Base-by-base conservation (phyloP, 2,888 invertebrate species). In the Chromoteleia sp. region DNA sequence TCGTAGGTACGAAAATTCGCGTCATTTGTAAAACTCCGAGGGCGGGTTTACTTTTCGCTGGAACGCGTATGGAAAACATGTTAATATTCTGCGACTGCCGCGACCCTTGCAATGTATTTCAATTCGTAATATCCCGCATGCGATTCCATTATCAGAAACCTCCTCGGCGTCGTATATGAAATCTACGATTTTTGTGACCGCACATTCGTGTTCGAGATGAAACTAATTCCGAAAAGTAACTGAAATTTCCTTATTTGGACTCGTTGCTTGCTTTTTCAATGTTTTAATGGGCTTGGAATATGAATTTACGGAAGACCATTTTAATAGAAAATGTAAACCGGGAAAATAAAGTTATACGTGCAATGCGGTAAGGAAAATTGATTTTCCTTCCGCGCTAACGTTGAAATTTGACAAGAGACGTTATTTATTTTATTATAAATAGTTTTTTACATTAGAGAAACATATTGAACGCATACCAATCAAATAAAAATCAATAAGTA, bases 21-120 rank as follows among this genome's bases (percentile, higher is more conserved):
- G 45, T 73, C 79, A 74, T 79, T 79, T 68, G 65, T 80, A 61
- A 39, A 45, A 30, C 61, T 52, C 48, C 30, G 29, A 39, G 10
- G 14, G 56, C 25, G 14, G 52, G 52, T 68, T 45, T 15, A 43
- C 54, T 76, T 52, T 68, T 61, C 50, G 41, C 19, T 17, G 78
- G 36, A 68, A 43, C 29, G 50, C 52, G 41, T 73, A 73, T 50
- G 61, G 45, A 54, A 59, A 67, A 67, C 52, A 48, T 25, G 68
- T 89, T 89, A 89, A 89, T 89, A 89, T 89, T 89, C 88, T 71
- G 81, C 75, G 81, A 82, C 83, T 77, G 81, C 73, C 65, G 73
- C 83, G 84, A 85, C 84, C 85, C 85, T 82, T 81, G 84, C 83
- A 85, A 86, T 86, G 85, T 86, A 87, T 86, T 86, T 85, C 81